A percentile compares a stretch with the other conserved stretches of the same genome.
phyloP scores from a whole-genome alignment of 2,797 vertebrate genomes.

The Melanotaenia nigrans region DNA sequence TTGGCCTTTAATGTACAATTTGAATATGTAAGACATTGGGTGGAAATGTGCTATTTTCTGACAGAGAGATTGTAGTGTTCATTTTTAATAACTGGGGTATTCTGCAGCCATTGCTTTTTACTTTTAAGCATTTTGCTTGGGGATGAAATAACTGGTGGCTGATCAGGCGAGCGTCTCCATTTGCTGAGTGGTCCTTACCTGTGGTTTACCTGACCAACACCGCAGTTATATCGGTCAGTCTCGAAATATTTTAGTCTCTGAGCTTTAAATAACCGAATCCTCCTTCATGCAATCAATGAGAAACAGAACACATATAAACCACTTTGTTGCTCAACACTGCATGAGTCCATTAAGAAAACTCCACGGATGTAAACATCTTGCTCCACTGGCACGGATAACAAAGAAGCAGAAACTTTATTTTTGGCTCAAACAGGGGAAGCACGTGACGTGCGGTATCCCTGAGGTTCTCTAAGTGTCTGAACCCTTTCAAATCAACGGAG shows the following conservation, averaged over 20 bases:
- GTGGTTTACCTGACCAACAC: conserved; percentile 25
- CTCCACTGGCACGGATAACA: conserved; percentile 11
- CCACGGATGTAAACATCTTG: conserved; percentile 22
- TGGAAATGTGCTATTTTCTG: neutral
- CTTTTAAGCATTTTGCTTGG: neutral
- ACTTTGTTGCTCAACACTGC: conserved; percentile 11
- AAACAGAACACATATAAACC: conserved; percentile 10
- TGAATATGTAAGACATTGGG: neutral
- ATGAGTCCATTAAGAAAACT: conserved; percentile 8
- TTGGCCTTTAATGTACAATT: neutral
- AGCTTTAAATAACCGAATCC: conserved; percentile 37
- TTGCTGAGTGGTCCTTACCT: conserved; percentile 24
- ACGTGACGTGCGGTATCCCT: conserved; percentile 11
- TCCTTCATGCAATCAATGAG: neutral
- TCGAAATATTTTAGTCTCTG: conserved; percentile 33
- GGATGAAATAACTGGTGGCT: neutral
- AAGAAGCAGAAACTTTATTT: conserved; percentile 17
- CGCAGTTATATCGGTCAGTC: conserved; percentile 12
- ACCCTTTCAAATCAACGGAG: neutral
- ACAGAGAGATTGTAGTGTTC: neutral
- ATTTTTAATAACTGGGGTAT: conserved; percentile 2
- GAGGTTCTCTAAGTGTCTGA: neutral
- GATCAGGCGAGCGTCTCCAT: conserved; percentile 12
- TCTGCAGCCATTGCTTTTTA: neutral
- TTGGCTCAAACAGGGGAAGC: neutral